Conservation (phyloP, 2,888 invertebrate species). For the Bedellia somnulentella region DNA sequence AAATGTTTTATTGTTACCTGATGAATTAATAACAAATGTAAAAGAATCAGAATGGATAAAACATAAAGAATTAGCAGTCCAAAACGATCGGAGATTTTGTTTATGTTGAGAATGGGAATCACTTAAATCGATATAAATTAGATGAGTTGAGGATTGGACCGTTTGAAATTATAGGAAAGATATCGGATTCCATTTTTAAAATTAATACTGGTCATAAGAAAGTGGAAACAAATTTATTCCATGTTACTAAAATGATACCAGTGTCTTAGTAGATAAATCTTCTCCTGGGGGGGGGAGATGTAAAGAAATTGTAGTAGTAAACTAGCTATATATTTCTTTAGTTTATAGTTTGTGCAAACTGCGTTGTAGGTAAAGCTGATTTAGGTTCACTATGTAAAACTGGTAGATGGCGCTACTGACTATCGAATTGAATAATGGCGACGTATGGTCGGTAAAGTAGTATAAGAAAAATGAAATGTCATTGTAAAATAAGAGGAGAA, state of each 20-base stretch:
- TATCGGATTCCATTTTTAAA: constrained; percentile 15
- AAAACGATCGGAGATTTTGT: constrained; percentile 2
- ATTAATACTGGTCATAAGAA: constrained; percentile 15
- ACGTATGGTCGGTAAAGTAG: too few relatives aligned
- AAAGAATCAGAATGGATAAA: neutral
- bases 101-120: constrained; percentile 1
- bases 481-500: too few relatives aligned
- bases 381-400: too few relatives aligned
- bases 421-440: too few relatives aligned
- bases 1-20: neutral
- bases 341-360: too few relatives aligned
- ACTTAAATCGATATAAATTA: constrained; percentile 8
- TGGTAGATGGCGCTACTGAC: too few relatives aligned
- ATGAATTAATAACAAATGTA: neutral
- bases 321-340: too few relatives aligned
- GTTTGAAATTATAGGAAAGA: constrained; percentile 13
- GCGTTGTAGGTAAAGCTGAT: too few relatives aligned
- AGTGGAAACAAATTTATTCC: constrained; percentile 8
- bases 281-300: too few relatives aligned
- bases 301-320: too few relatives aligned
- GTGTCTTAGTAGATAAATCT: too few relatives aligned
- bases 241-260: constrained; percentile 1
- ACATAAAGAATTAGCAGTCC: neutral
- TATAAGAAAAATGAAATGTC: too few relatives aligned
- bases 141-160: constrained; percentile 16